These are phyloP conservation scores for Craterocephalus amniculus DNA, from an alignment of 2,797 vertebrate species.

Conservation along the genomic window DNA sequence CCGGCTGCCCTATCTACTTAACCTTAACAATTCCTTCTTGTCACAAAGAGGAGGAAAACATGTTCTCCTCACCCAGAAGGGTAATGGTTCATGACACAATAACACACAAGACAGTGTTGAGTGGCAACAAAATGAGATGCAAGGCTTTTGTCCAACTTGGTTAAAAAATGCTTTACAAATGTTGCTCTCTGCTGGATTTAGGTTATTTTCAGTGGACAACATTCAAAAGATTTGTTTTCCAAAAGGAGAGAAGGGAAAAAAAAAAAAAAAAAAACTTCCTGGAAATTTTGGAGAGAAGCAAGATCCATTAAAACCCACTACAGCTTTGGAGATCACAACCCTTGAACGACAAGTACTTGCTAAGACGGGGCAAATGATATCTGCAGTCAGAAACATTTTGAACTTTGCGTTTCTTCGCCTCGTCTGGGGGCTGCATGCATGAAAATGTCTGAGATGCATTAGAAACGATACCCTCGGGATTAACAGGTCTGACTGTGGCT, in stretches of 20 bases:
- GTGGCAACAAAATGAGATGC: constrained; percentile 37
- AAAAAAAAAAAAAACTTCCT: constrained; percentile 12
- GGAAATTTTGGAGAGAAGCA: constrained; percentile 17
- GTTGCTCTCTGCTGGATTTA: constrained; percentile 12
- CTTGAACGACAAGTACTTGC: constrained; percentile 16
- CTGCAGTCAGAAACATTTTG: constrained; percentile 36
- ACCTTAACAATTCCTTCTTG: constrained; percentile 89
- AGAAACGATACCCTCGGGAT: constrained; percentile 61
- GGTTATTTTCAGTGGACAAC: constrained; percentile 14
- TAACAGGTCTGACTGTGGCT: constrained; percentile 62
- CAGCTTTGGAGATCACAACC: neutral
- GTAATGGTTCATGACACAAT: constrained; percentile 71
- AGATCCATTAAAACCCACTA: constrained; percentile 32
- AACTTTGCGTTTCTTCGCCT: constrained; percentile 22
- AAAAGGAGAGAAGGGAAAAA: neutral
- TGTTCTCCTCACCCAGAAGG: constrained; percentile 72
- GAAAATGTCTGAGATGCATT: constrained; percentile 57
- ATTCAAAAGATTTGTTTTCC: constrained; percentile 14
- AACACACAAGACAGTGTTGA: constrained; percentile 55
- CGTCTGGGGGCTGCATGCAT: constrained; percentile 32
- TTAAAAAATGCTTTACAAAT: constrained; percentile 22
- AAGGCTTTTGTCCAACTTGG: constrained; percentile 16
- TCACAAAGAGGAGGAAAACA: constrained; percentile 79
- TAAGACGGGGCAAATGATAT: constrained; percentile 44
- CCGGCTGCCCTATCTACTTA: constrained; percentile 91